phyloP scores from a whole-genome alignment of 2,888 invertebrate genomes.

The Anticlea derivata region DNA sequence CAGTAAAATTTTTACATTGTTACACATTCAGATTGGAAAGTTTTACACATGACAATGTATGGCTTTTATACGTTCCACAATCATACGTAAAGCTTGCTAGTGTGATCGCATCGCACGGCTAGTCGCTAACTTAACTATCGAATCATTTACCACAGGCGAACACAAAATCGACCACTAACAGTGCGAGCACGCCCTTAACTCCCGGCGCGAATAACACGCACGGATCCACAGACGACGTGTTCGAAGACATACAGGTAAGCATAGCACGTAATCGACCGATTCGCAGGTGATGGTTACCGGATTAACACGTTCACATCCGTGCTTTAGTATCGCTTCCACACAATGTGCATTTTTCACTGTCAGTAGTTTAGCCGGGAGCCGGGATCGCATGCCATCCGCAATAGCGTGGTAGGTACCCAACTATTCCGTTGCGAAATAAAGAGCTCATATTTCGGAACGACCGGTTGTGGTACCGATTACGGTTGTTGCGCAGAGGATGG shows the following conservation, averaged over 20 bases:
- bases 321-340: slow-evolving; percentile 65
- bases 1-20: too few relatives aligned
- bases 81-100: slow-evolving; percentile 23
- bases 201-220: slow-evolving; percentile 70
- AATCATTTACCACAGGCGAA: slow-evolving; percentile 58
- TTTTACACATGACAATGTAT: background rate
- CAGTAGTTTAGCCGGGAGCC: slow-evolving; percentile 46
- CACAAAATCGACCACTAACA: slow-evolving; percentile 72
- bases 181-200: slow-evolving; percentile 74
- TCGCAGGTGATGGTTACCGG: slow-evolving; percentile 73
- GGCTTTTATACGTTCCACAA: background rate
- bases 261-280: slow-evolving; percentile 41
- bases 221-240: slow-evolving; percentile 77
- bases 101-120: slow-evolving; percentile 26
- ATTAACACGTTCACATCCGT: slow-evolving; percentile 81
- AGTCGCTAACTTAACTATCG: slow-evolving; percentile 33
- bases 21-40: background rate
- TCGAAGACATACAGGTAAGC: slow-evolving; percentile 78
- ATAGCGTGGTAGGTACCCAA: slow-evolving; percentile 49
- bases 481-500: slow-evolving; percentile 39
- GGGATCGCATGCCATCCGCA: slow-evolving; percentile 44
- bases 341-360: slow-evolving; percentile 55
- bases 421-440: slow-evolving; percentile 68
- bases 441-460: slow-evolving; percentile 78
- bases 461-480: slow-evolving; percentile 52